A percentile compares a stretch with the other conserved stretches of the same genome.
These are phyloP conservation scores for Bugula neritina DNA, from an alignment of 2,888 invertebrate genomes.

Conservation along the genomic window DNA sequence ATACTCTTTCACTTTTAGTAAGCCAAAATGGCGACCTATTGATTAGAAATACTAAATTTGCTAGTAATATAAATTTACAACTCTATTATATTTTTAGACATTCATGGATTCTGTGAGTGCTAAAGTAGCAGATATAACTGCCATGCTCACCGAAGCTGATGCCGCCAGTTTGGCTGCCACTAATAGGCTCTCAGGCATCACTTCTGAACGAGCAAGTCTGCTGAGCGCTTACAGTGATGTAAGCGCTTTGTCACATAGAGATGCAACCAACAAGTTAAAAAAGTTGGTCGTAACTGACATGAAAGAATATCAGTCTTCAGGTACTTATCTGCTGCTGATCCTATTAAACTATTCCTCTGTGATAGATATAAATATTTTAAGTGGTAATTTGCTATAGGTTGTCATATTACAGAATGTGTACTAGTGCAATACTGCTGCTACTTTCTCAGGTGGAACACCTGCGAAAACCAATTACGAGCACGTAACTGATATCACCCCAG, in stretches of 20 bases:
- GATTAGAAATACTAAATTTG: too few species aligned
- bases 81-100: too few species aligned
- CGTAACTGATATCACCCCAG: neutral
- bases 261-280: neutral
- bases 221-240: neutral
- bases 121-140: neutral
- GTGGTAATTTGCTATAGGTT: too few species aligned
- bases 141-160: neutral
- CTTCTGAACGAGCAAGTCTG: neutral
- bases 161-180: neutral
- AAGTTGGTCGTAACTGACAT: neutral
- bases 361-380: neutral
- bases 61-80: too few species aligned
- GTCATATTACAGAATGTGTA: too few species aligned
- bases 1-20: too few species aligned
- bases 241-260: neutral
- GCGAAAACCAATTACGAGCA: neutral
- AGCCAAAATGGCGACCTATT: too few species aligned
- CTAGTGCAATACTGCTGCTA: too few species aligned
- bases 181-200: neutral
- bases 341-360: neutral
- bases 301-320: neutral
- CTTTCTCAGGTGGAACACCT: neutral
- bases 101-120: neutral
- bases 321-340: too few species aligned